These are phyloP conservation scores for Turdus rufiventris DNA, from an alignment of 2,113 vertebrate genomes.

Conservation along the genomic window DNA sequence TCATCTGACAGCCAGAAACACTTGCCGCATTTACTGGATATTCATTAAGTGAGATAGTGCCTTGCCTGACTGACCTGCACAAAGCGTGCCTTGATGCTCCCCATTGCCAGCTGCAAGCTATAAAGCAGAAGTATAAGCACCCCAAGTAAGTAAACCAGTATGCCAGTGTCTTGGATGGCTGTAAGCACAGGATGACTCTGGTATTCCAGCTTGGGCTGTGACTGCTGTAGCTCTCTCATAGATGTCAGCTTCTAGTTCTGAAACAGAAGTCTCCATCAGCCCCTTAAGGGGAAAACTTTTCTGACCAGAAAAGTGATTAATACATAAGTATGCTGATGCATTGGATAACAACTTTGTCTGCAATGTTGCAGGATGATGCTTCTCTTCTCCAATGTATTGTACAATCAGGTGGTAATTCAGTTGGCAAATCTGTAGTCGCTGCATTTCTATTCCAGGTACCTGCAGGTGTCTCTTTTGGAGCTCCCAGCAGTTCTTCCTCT, in stretches of 20 bases:
- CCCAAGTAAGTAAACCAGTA: conserved; percentile 77
- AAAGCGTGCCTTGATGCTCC: conserved; percentile 73
- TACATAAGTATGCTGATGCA: neutral
- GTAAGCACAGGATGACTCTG: neutral
- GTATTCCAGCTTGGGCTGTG: neutral
- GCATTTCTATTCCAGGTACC: conserved; percentile 68
- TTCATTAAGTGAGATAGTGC: conserved; percentile 78
- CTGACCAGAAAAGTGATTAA: neutral
- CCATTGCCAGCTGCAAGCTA: conserved; percentile 79
- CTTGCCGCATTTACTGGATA: conserved; percentile 86
- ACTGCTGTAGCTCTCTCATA: neutral
- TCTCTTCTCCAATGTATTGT: neutral
- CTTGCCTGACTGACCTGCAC: conserved; percentile 85
- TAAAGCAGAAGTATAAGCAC: conserved; percentile 85
- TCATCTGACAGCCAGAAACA: conserved; percentile 77
- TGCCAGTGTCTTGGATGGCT: neutral
- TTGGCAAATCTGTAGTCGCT: neutral
- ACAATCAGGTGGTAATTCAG: neutral
- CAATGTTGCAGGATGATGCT: neutral
- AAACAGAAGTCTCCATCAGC: neutral
- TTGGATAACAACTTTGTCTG: neutral
- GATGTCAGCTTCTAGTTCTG: neutral
- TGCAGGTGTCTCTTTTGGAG: conserved; percentile 76
- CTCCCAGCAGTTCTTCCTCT: conserved; percentile 72
- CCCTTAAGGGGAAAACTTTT: neutral